A percentile compares a stretch with the other conserved stretches of the same genome.
phyloP scores from a whole-genome alignment of 1,140 invertebrate genomes.

The Drosophila truncata region DNA sequence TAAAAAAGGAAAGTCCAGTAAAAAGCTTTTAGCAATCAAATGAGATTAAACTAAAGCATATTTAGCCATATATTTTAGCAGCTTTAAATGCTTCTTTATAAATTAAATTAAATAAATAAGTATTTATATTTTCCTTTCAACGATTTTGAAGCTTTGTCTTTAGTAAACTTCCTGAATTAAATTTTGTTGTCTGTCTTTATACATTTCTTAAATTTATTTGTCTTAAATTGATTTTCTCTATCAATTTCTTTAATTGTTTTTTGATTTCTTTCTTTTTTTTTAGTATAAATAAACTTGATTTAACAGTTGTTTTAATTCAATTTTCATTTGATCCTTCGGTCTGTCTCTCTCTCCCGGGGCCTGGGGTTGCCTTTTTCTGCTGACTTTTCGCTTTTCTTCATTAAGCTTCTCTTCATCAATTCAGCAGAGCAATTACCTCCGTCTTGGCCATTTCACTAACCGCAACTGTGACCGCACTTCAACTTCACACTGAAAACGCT shows the following conservation, averaged over 20 bases:
- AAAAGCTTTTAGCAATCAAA: conserved; percentile 12
- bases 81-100: not conserved
- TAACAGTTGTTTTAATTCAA: conserved; percentile 12
- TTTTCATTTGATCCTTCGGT: not conserved
- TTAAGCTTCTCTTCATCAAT: conserved; percentile 53
- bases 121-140: not conserved
- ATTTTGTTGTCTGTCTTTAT: not conserved
- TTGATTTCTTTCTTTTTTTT: not conserved
- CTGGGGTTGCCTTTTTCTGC: conserved; percentile 3
- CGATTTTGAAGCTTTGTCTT: not conserved
- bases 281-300: conserved; percentile 1
- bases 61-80: not conserved
- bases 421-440: conserved; percentile 43
- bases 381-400: conserved; percentile 31
- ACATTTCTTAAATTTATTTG: not conserved
- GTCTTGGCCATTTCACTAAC: conserved; percentile 41
- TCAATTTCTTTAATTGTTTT: not conserved
- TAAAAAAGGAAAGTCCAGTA: not conserved
- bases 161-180: not conserved
- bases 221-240: not conserved
- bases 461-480: conserved; percentile 51
- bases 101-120: not conserved
- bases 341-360: not conserved
- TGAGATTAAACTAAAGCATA: not conserved
- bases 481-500: conserved; percentile 29